Evolutionary conservation across 2,797 vertebrate genomes (phyloP).

Genomic region (Ammospiza maritima): DNA sequence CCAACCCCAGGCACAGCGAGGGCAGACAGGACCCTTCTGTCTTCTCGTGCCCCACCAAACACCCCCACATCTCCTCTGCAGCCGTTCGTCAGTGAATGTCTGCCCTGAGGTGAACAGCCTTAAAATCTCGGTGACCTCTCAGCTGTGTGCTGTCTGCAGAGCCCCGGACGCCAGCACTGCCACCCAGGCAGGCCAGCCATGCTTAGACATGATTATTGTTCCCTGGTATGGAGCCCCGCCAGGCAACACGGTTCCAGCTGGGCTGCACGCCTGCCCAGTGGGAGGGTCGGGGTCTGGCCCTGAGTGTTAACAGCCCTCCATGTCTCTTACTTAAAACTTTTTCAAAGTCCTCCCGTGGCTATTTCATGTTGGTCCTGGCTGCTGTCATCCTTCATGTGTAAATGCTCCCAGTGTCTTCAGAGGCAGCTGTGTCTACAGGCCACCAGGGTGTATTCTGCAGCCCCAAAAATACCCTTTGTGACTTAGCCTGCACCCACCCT

Average conservation of each 20-base stretch:
- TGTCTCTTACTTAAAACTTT: neutral
- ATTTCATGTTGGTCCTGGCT: neutral
- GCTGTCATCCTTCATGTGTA: rapidly evolving
- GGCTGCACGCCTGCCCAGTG: neutral
- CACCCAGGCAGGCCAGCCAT: constrained; percentile 42
- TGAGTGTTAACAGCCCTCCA: constrained; percentile 32
- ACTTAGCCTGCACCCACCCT: neutral
- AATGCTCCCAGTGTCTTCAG: neutral
- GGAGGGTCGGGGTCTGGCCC: constrained; percentile 24
- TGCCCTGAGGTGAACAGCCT: neutral
- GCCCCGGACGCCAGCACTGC: rapidly evolving
- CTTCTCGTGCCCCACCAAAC: neutral
- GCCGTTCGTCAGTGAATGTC: neutral
- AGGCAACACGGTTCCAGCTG: neutral
- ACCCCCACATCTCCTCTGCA: neutral
- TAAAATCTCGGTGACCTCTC: neutral
- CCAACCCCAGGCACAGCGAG: rapidly evolving
- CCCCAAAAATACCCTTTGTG: neutral
- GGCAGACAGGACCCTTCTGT: neutral
- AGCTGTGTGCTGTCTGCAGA: neutral
- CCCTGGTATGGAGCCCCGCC: neutral
- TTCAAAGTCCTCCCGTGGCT: neutral
- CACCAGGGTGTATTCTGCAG: neutral
- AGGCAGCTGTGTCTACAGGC: neutral
- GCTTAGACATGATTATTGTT: neutral